phyloP scores from a whole-genome alignment of 2,888 invertebrate genomes.

The Lampropteryx suffumata region DNA sequence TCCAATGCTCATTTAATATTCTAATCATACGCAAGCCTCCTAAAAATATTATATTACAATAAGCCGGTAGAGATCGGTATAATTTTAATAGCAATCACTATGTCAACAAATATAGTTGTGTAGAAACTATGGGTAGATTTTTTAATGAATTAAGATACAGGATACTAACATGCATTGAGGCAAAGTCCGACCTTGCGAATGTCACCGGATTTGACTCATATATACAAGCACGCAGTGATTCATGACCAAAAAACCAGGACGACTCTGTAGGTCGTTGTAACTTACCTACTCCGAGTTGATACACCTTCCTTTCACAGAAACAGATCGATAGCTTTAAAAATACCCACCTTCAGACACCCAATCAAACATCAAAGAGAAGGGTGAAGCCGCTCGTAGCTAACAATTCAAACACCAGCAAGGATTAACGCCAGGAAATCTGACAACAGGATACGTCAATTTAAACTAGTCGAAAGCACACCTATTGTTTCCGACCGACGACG shows the following conservation, averaged over 20 bases:
- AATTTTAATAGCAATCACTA: no score
- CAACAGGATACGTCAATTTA: constrained; percentile 79
- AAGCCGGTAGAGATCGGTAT: no score
- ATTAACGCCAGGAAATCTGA: constrained; percentile 74
- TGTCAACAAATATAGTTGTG: no score
- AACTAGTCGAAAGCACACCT: constrained; percentile 66
- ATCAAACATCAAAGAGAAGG: constrained; percentile 62
- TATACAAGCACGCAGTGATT: constrained; percentile 46
- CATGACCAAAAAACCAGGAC: constrained; percentile 39
- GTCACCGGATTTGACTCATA: constrained; percentile 57
- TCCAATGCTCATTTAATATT: no score
- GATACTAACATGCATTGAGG: constrained; percentile 35
- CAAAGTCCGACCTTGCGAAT: constrained; percentile 69
- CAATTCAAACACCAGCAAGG: constrained; percentile 64
- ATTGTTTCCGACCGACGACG: constrained; percentile 48
- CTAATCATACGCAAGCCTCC: no score
- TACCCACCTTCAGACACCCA: constrained; percentile 43
- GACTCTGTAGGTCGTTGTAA: no score
- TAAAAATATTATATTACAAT: no score
- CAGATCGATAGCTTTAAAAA: constrained; percentile 43
- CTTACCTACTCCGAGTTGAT: constrained; percentile 7
- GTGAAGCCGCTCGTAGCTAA: constrained; percentile 56
- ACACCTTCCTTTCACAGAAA: constrained; percentile 30
- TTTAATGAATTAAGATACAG: constrained; percentile 1
- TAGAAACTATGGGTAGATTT: background rate